A percentile compares a stretch with the other conserved stretches of the same genome.
These are phyloP conservation scores for Athripsodes cinereus DNA, from an alignment of 2,888 invertebrate genomes.

Conservation along the genomic window DNA sequence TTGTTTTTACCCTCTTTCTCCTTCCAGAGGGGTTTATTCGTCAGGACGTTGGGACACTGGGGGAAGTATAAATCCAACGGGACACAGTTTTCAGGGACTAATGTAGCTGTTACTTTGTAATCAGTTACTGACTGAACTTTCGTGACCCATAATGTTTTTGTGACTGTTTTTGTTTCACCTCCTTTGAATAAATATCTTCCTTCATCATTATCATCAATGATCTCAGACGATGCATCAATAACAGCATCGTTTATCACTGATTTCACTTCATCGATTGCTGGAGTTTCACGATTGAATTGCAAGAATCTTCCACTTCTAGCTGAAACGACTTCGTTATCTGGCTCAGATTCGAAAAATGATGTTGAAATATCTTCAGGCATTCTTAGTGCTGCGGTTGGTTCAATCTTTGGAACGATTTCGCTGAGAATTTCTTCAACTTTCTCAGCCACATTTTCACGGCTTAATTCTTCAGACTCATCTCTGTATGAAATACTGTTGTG, in stretches of 20 bases:
- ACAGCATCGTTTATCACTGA: conserved; percentile 13
- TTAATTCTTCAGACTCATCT: neutral
- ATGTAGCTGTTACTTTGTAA: conserved; percentile 21
- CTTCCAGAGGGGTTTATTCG: too few relatives aligned
- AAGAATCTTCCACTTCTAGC: conserved; percentile 8
- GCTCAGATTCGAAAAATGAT: conserved; percentile 3
- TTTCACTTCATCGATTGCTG: conserved; percentile 13
- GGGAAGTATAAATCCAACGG: conserved; percentile 13
- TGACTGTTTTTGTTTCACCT: conserved; percentile 13
- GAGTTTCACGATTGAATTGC: conserved; percentile 12
- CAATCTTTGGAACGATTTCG: conserved; percentile 15
- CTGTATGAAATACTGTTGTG: neutral
- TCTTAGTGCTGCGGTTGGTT: conserved; percentile 14
- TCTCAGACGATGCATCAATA: neutral
- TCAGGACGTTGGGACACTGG: neutral
- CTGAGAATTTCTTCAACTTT: conserved; percentile 10
- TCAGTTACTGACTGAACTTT: conserved; percentile 21
- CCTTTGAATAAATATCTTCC: conserved; percentile 11
- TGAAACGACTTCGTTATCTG: neutral
- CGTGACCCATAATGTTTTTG: conserved; percentile 19
- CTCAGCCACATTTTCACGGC: conserved; percentile 4
- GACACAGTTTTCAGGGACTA: conserved; percentile 19
- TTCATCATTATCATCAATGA: neutral
- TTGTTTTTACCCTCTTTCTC: too few relatives aligned
- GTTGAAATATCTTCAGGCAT: conserved; percentile 4